Percentiles rank a stretch among this genome's conserved stretches.
Conservation (phyloP, 2,113 vertebrate genomes). For the Peromyscus maniculatus region DNA sequence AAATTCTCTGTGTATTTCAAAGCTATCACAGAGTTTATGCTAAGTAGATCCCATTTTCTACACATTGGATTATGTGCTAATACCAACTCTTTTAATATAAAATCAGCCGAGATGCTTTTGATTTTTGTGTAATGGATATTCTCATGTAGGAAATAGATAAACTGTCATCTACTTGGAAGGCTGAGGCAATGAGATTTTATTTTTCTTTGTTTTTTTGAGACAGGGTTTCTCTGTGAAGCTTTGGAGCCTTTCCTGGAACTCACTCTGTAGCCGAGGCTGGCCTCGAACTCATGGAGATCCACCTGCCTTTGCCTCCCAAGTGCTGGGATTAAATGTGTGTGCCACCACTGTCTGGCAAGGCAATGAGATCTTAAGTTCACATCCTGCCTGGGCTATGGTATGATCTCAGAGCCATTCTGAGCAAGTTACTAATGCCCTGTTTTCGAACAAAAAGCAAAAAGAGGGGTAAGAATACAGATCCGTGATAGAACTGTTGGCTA, state of each 20-base stretch:
- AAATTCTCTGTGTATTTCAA: constrained; percentile 38
- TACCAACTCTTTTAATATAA: constrained; percentile 38
- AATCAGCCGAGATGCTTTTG: background rate
- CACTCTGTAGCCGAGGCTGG: too few relatives aligned
- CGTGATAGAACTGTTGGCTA: background rate
- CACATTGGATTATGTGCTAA: background rate
- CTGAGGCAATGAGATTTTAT: background rate
- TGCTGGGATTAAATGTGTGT: too few relatives aligned
- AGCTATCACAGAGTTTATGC: background rate
- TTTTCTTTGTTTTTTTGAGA: too few relatives aligned
- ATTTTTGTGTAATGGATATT: constrained; percentile 3
- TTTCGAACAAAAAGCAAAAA: background rate
- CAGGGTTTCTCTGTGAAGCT: too few relatives aligned
- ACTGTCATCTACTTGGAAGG: background rate
- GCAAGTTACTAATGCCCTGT: background rate
- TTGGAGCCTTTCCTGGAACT: too few relatives aligned
- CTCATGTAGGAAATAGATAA: constrained; percentile 1
- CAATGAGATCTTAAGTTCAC: background rate
- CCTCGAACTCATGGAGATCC: too few relatives aligned
- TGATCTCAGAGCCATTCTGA: background rate
- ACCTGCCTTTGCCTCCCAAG: too few relatives aligned
- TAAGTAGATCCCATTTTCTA: background rate
- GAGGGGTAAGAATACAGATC: background rate
- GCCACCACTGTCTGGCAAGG: background rate
- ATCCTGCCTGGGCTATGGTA: background rate